phyloP scores from a whole-genome alignment of 2,797 vertebrate species.

The Craterocephalus amniculus region DNA sequence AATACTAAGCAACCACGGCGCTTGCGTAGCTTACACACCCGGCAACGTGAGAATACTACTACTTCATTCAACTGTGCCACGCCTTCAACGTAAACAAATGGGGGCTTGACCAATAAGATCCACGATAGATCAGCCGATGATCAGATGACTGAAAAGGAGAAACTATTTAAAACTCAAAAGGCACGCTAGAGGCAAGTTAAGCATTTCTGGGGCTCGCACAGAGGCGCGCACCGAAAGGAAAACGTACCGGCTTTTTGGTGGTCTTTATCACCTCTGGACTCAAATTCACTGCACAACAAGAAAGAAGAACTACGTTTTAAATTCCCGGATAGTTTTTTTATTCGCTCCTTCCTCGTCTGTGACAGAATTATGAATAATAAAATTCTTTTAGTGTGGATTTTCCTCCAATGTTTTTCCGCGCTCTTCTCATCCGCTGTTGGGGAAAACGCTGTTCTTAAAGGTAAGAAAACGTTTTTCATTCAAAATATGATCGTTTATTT shows the following conservation, averaged over 20 bases:
- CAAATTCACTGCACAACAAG: constrained; percentile 14
- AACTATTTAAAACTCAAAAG: constrained; percentile 87
- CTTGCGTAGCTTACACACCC: constrained; percentile 50
- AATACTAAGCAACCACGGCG: not conserved
- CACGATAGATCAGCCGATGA: constrained; percentile 84
- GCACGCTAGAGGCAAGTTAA: constrained; percentile 55
- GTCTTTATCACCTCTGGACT: constrained; percentile 46
- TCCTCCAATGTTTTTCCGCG: constrained; percentile 54
- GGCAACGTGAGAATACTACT: constrained; percentile 70
- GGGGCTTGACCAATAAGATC: constrained; percentile 85
- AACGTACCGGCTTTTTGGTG: constrained; percentile 24
- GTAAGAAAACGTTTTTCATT: constrained; percentile 63
- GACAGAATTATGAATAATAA: constrained; percentile 70
- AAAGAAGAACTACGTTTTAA: constrained; percentile 6
- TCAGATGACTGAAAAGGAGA: constrained; percentile 83
- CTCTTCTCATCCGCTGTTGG: constrained; percentile 43
- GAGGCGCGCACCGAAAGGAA: constrained; percentile 27
- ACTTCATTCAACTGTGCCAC: constrained; percentile 81
- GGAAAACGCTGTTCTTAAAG: constrained; percentile 65
- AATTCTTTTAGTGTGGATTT: constrained; percentile 64
- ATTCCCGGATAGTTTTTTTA: constrained; percentile 22
- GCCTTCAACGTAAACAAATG: constrained; percentile 79
- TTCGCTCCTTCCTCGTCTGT: constrained; percentile 12
- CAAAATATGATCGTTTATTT: constrained; percentile 4
- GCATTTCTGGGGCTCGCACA: constrained; percentile 43